Evolutionary conservation across 2,797 vertebrate genomes (phyloP).

Genomic region (Sandelia bainsii): DNA sequence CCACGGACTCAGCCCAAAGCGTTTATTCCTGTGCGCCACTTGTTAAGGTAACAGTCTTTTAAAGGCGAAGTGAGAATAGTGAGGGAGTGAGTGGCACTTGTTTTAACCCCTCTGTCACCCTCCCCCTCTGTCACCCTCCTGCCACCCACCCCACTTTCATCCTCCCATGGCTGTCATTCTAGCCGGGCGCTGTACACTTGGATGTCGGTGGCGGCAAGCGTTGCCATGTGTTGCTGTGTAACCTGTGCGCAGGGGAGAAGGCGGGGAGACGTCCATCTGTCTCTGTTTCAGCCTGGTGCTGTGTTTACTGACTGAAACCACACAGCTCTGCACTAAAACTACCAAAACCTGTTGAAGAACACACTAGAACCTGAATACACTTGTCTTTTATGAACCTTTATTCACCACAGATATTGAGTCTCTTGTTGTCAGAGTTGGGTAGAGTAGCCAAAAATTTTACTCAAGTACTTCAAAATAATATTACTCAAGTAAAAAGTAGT

Average conservation of each 20-base stretch:
- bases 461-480: no score
- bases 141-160: constrained; percentile 19
- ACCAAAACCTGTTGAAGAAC: constrained; percentile 42
- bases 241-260: constrained; percentile 70
- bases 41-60: constrained; percentile 88
- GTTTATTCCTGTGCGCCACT: constrained; percentile 78
- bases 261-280: constrained; percentile 75
- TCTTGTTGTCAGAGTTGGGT: no score
- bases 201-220: constrained; percentile 67
- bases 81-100: constrained; percentile 76
- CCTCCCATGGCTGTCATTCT: constrained; percentile 63
- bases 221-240: constrained; percentile 77
- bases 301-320: constrained; percentile 38
- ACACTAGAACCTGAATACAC: background rate
- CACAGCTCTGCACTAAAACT: constrained; percentile 9
- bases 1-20: constrained; percentile 78
- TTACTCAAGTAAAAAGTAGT: no score
- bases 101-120: constrained; percentile 49
- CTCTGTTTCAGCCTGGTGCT: constrained; percentile 45
- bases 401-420: background rate
- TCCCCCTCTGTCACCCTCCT: constrained; percentile 10
- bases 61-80: constrained; percentile 84
- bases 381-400: background rate
- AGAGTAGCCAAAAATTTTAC: no score
- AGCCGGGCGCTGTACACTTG: constrained; percentile 80